Base-by-base conservation (phyloP, 2,888 invertebrate species). In the Lymantria dispar region DNA sequence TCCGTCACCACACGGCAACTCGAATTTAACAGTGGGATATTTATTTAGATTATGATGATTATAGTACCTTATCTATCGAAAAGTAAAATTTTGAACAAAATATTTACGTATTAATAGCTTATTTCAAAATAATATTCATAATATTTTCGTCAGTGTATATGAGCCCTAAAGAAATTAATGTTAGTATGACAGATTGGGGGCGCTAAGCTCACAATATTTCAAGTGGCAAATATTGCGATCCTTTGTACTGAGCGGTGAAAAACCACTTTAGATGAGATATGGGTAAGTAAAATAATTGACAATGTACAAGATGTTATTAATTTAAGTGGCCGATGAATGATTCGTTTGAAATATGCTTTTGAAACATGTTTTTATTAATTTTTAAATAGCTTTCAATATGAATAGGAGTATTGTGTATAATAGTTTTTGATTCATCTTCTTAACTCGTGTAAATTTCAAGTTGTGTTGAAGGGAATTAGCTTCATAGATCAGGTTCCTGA, bases 261-360 rank as follows among this genome's bases (percentile, higher is more conserved):
- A 70, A 73, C 74, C 78, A 79, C 78, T 78, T 72, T 55, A 64
- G 65, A 52, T 45, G 68, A 68, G 68, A 68, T 63, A 59, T 60
- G 60, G 56, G 56, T 14, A 52, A 68, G 60, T 43, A 74, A 69
- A 69, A 70, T 61, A 71, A 70, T 64, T 60, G 60, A 68, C 67
- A 70, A 67, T 65, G 59, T 14, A 40, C 47, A 43, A 42, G 56
- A 54, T 54, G 51, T 48, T 60, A 22, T 47, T 60, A 39, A 33
- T 45, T 47, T 41, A 52, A 52, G 52, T 48, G 48, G 45, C 14
- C 15, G 33, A 50, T 50, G 41, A 44, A 47, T 47, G 36, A 22
- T 43, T 22, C 43, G 10, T 29, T 33, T 44, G 45, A 40, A 39
- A 36, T 33, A 33, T 39, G 7, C 22, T 11, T 43, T n/a, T 45